phyloP scores from a whole-genome alignment of 2,113 vertebrate species.

The Corythoichthys haematopterus region DNA sequence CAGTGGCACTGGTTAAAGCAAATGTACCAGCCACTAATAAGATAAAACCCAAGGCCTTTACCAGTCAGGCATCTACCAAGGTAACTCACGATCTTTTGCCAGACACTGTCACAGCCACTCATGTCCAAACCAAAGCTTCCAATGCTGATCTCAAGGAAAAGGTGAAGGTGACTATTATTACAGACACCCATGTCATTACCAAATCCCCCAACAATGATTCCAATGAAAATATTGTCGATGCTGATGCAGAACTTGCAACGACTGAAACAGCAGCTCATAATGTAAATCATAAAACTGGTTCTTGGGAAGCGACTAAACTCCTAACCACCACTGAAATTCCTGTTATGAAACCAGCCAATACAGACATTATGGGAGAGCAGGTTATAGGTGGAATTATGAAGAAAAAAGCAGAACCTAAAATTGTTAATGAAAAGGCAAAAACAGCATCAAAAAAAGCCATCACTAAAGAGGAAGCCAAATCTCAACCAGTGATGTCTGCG shows the following conservation, averaged over 20 bases:
- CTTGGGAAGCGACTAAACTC: constrained; percentile 12
- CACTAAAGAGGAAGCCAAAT: constrained; percentile 21
- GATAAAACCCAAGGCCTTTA: constrained; percentile 13
- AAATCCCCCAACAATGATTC: constrained; percentile 10
- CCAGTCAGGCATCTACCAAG: constrained; percentile 1
- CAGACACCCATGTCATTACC: constrained; percentile 3
- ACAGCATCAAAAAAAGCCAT: constrained; percentile 13
- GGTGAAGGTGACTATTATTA: too few relatives aligned
- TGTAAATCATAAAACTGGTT: not conserved
- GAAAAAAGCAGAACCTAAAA: constrained; percentile 23
- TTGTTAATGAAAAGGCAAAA: constrained; percentile 4
- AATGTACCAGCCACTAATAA: constrained; percentile 6
- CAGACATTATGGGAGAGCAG: constrained; percentile 12
- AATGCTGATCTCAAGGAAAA: constrained; percentile 15
- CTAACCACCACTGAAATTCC: not conserved
- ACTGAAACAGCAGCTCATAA: not conserved
- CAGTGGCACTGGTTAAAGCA: constrained; percentile 7
- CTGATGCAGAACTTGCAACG: constrained; percentile 2
- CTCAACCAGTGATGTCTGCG: not conserved
- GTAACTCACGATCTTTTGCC: constrained; percentile 3
- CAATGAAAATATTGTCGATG: constrained; percentile 1
- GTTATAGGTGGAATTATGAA: constrained; percentile 16
- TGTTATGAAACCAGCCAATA: not conserved
- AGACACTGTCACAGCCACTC: not conserved
- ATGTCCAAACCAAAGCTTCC: constrained; percentile 9